Base-by-base conservation (phyloP, 2,888 invertebrate genomes). In the Coelinius sp. region DNA sequence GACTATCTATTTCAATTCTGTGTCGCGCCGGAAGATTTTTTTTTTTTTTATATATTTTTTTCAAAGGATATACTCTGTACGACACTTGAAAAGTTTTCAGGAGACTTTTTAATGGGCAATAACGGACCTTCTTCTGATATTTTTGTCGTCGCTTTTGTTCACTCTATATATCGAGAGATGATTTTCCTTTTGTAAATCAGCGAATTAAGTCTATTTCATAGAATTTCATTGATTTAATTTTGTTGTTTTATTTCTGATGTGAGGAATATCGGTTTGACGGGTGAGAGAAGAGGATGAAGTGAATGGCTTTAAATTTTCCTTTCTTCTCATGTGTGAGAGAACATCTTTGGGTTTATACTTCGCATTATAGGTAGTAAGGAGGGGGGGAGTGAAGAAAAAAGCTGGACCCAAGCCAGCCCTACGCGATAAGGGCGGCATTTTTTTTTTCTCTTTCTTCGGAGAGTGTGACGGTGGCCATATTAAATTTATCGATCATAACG, bases 401-500 rank as follows among this genome's bases (percentile, higher is more conserved):
- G 68, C 72, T 72, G 72, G 72, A 72, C 68, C 53, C 63, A 64
- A 68, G 72, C 72, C 72, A 72, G 68, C 72, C 68, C 68, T 68
- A 63, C 53, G 62, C 62, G 72, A 72, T 72, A 72, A 72, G 72
- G 68, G 71, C 71, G 66, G n/a, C 17, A 22, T 46, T 35, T 71
- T 71, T 75, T n/a, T 70, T 64, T 70, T 70, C 35, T 73, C 53
- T 56, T 38, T 70, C 56, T 72, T 49, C 41, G 74, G 56, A 69
- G 71, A 73, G 73, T 75, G 76, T 78, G 75, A 77, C 74, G 68
- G 78, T 73, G 75, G 70, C 76, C 76, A 78, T 79, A 78, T 83
- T 83, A 83, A 82, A 78, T 78, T 82, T 81, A 83, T 83, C 80
- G 83, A 83, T 83, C 80, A 83, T 82, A 83, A 80, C 76, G 78